Evolutionary conservation across 2,797 vertebrate genomes (phyloP), one percentile per base, ranked within the genome.

Genomic region (Hapalemur alaotrensis): DNA sequence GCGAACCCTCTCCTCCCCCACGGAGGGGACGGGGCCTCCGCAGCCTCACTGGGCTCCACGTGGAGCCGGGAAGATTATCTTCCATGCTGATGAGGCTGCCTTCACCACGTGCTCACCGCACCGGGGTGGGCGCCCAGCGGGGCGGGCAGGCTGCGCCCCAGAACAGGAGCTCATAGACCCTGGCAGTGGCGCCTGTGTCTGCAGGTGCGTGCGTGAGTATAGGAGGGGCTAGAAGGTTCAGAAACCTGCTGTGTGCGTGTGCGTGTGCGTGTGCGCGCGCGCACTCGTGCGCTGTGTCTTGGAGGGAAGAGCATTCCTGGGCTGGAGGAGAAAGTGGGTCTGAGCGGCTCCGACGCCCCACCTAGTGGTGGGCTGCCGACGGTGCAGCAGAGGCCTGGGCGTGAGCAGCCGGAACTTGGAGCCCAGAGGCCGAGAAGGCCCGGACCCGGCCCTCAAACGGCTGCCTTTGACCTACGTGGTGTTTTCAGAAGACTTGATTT

Each of bases 281-380:
- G 63, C 41, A 28, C 10, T 8, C 12, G 12, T 7, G 30, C 6
- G 4, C 18, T 18, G 57, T 32, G 2, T 15, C 28, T 50, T 17
- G 5, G 35, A 52, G 28, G 63, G 10, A 18, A 63, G 57, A 41
- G 18, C 12, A 9, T 0, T 3, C 52, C 11, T 10, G 35, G 7
- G 30, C 38, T 7, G 7, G 22, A 38, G 32, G 4, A 78, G 10
- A 79, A 79, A 72, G 41, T 73, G 23, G 5, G 13, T 17, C 46
- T 86, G 91, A n/a, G 23, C 0, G 32, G 81, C 70, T 88, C 73
- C 78, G 61, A 46, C 54, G 59, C 95, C 0, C 96, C 95, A 69
- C 75, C 97, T 93, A 8, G 94, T 97, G 97, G 95, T 65, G 6
- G 41, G 0, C 35, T 50, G 1, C 22, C 80, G 48, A 20, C 38